Evolutionary conservation across 2,113 vertebrate species (phyloP).

Genomic region (Podiceps cristatus): DNA sequence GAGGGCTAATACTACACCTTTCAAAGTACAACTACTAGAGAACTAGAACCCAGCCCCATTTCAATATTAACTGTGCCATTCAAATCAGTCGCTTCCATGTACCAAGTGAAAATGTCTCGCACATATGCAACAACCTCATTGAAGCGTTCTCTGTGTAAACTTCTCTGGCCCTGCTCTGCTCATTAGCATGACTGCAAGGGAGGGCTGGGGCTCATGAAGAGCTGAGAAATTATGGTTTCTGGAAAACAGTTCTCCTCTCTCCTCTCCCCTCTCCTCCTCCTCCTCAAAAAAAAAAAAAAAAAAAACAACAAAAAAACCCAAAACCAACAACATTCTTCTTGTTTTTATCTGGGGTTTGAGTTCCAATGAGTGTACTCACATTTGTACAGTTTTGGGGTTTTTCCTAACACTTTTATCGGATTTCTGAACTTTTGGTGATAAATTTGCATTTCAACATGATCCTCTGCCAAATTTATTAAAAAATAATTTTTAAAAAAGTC

Average conservation of each 20-base stretch:
- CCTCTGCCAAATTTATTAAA: slow-evolving; percentile 71
- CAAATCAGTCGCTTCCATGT: slow-evolving; percentile 66
- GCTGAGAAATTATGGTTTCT: neutral
- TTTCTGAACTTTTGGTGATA: slow-evolving; percentile 50
- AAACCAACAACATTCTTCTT: neutral
- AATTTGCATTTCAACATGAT: slow-evolving; percentile 31
- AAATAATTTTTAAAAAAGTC: neutral
- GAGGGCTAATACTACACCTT: slow-evolving; percentile 56
- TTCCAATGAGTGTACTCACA: neutral
- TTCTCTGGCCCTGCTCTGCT: neutral
- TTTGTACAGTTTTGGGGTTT: slow-evolving; percentile 20
- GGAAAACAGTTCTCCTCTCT: neutral
- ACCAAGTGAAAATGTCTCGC: slow-evolving; percentile 8
- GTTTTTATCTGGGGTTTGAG: neutral
- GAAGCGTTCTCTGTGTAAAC: neutral
- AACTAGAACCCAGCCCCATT: slow-evolving; percentile 9
- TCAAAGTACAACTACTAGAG: neutral
- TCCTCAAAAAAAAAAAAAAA: neutral
- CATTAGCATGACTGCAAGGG: neutral
- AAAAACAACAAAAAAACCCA: neutral
- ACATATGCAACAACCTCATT: slow-evolving; percentile 19
- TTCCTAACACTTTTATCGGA: slow-evolving; percentile 9
- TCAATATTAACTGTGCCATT: slow-evolving; percentile 70
- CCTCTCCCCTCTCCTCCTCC: neutral
- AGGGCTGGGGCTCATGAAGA: neutral